Evolutionary conservation across 2,797 vertebrate genomes (phyloP), one percentile per base, ranked within the genome.

Genomic region (Podarcis siculus): DNA sequence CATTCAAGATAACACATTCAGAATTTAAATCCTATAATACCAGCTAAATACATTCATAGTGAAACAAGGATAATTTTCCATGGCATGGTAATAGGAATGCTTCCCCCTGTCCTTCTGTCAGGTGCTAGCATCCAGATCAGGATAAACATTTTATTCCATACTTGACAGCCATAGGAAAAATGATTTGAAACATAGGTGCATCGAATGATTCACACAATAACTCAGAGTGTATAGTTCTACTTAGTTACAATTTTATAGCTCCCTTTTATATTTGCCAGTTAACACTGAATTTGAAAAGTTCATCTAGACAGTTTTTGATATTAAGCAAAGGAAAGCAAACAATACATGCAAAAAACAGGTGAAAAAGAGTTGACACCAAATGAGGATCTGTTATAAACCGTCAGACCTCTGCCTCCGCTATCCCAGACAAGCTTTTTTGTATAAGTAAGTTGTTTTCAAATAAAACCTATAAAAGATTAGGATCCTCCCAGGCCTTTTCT

Each of bases 401-500:
- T 83, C 67, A 85, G 72, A 64, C 55, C 2, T 42, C 15, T 25
- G 23, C 21, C 12, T 35, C 23, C 1, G 30, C 32, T 2, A 27
- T 2, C 5, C 42, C 30, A 15, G 49, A 15, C 21, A 69, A 39
- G 35, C 15, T 27, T 55, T 55, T 55, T 79, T 10, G 86, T 86
- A 86, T 0, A 0, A 37, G 58, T 61, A 75, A 75, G 32, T 0
- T 37, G 10, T 91, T 92, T 91, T 87, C 78, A 85, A 78, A 91
- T 91, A n/a, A 79, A 84, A 91, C 76, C 77, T 86, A 91, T 27
- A 94, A 92, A 89, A 85, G 25, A 86, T 55, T 89, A 86, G 90
- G 82, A 85, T 90, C 88, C 93, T 95, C 91, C 86, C 86, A 90
- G 81, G 90, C 87, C 67, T 90, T 55, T 87, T 92, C 89, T 69